A percentile compares a stretch with the other conserved stretches of the same genome.
Evolutionary conservation across 1,140 invertebrate species (phyloP).

Genomic region (Bemisia tabaci): DNA sequence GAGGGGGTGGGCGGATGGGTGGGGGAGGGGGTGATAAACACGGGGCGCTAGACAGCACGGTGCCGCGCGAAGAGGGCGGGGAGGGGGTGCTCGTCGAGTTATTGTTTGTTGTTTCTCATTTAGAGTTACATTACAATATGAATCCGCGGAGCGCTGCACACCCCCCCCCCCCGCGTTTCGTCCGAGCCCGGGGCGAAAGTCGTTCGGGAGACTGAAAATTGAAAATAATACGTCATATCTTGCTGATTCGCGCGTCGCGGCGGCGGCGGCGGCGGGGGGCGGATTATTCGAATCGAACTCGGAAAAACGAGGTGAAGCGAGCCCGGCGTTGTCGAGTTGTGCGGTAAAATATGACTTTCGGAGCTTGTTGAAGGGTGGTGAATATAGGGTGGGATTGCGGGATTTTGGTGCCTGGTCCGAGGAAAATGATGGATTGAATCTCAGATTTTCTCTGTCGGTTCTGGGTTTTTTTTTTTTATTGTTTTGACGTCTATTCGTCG

Average conservation of each 20-base stretch:
- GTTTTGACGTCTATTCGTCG: too few relatives aligned
- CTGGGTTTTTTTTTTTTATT: too few relatives aligned
- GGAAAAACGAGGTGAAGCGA: too few relatives aligned
- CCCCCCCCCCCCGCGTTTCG: not conserved
- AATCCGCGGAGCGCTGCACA: too few relatives aligned
- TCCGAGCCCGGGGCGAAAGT: not conserved
- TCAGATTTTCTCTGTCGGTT: too few relatives aligned
- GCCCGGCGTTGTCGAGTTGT: too few relatives aligned
- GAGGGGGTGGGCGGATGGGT: not conserved
- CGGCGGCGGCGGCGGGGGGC: not conserved
- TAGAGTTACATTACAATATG: not conserved
- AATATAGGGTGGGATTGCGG: too few relatives aligned
- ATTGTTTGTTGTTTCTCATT: not conserved
- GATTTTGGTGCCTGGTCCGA: too few relatives aligned
- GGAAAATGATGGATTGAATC: too few relatives aligned
- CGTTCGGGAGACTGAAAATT: not conserved
- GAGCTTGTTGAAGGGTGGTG: too few relatives aligned
- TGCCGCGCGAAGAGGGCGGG: not conserved
- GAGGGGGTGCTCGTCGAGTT: not conserved
- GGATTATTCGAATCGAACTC: not conserved
- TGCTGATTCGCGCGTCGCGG: not conserved
- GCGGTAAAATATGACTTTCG: too few relatives aligned
- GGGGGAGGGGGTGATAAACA: too few relatives aligned
- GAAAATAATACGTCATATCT: not conserved
- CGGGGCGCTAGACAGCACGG: not conserved